Evolutionary conservation across 2,888 invertebrate genomes (phyloP).

Genomic region (Drosophila meridionalis): DNA sequence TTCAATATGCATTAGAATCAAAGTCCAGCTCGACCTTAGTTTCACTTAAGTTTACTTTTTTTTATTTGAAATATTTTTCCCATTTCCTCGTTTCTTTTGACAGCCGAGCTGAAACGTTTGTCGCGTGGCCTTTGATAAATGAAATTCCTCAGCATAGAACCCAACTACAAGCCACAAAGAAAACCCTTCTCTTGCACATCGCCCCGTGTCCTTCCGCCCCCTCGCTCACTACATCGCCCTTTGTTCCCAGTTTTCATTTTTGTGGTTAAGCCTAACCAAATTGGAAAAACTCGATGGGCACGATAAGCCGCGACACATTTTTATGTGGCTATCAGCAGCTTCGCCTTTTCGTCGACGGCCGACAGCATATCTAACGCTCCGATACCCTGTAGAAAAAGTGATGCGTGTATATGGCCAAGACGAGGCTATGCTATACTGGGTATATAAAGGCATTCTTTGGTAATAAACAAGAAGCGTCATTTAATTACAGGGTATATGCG

Average conservation of each 20-base stretch:
- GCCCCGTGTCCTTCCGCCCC: too few relatives aligned
- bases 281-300: conserved; percentile 53
- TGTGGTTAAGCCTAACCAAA: conserved; percentile 47
- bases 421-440: too few relatives aligned
- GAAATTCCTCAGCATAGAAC: conserved; percentile 59
- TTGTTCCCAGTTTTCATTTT: not conserved
- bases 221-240: too few relatives aligned
- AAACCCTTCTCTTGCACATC: conserved; percentile 10
- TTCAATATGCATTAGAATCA: conserved; percentile 10
- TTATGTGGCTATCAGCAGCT: conserved; percentile 37
- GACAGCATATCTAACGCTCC: conserved; percentile 14
- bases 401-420: not conserved
- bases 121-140: conserved; percentile 59
- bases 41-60: not conserved
- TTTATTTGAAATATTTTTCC: conserved; percentile 3
- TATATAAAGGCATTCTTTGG: not conserved
- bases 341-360: conserved; percentile 4
- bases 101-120: conserved; percentile 27
- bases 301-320: conserved; percentile 52
- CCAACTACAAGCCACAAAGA: conserved; percentile 21
- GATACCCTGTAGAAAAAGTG: conserved; percentile 8
- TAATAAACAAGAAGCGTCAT: too few relatives aligned
- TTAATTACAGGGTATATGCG: not conserved
- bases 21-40: not conserved
- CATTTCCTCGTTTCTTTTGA: conserved; percentile 3